Conservation (phyloP, 2,888 invertebrate species). For the Anaspis maculata region DNA sequence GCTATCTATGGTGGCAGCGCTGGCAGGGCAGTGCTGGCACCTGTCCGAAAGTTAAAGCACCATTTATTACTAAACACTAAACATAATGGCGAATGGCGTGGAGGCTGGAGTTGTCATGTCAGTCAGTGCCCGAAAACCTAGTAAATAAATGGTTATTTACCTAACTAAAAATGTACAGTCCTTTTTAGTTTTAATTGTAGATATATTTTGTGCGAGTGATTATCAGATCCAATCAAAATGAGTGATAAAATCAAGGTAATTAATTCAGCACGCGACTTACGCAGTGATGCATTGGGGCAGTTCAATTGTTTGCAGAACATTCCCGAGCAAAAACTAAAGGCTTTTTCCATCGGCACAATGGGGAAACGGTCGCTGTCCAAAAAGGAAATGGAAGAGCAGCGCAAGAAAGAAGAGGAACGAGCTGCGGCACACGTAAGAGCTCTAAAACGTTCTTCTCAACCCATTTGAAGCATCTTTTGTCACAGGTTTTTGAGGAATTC, state of each 20-base stretch:
- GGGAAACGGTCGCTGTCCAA: constrained; percentile 69
- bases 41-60: no score
- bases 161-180: no score
- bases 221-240: no score
- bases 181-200: no score
- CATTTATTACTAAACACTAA: no score
- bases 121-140: no score
- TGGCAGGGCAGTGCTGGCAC: no score
- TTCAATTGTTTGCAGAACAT: constrained; percentile 29
- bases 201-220: no score
- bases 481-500: constrained; percentile 89
- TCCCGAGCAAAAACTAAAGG: constrained; percentile 65
- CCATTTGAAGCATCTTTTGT: constrained; percentile 8
- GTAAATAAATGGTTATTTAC: no score
- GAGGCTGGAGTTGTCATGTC: no score
- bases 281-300: background rate
- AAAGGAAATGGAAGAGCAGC: constrained; percentile 74
- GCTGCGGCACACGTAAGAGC: constrained; percentile 77
- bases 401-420: constrained; percentile 81
- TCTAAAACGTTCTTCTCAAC: constrained; percentile 1
- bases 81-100: no score
- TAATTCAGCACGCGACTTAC: constrained; percentile 1
- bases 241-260: constrained; percentile 21
- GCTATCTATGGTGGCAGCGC: no score
- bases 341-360: constrained; percentile 68